Percentiles rank a stretch among this genome's conserved stretches.
These are phyloP conservation scores for Silurus aristotelis DNA, from an alignment of 2,797 vertebrate genomes.

Conservation along the genomic window DNA sequence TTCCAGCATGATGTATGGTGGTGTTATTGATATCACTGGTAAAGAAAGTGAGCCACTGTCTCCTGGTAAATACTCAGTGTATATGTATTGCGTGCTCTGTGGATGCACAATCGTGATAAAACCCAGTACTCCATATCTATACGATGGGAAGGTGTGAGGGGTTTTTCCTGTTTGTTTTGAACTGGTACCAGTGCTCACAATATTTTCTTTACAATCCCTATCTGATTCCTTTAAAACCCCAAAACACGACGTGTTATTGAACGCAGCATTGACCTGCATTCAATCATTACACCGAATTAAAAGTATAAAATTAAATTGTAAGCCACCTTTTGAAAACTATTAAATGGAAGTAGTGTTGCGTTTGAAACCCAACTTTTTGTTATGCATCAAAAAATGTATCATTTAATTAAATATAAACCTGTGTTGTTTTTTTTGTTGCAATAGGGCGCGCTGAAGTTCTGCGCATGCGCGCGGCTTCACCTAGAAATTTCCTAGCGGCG, in stretches of 20 bases:
- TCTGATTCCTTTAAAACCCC: background rate
- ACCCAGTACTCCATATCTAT: background rate
- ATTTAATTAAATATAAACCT: no score
- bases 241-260: background rate
- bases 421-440: background rate
- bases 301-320: no score
- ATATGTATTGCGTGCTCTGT: background rate
- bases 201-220: background rate
- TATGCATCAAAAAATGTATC: no score
- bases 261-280: background rate
- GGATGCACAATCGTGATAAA: background rate
- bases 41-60: background rate
- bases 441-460: background rate
- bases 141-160: no score
- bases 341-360: no score
- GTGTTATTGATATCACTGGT: background rate
- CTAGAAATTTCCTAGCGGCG: conserved; percentile 8
- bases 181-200: background rate
- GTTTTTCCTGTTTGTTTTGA: background rate
- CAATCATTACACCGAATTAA: no score
- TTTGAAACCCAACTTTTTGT: no score
- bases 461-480: conserved; percentile 19
- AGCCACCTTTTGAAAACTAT: no score
- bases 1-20: background rate
- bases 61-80: no score